phyloP scores from a whole-genome alignment of 2,113 vertebrate genomes.

The Petrocephalus zakoni region DNA sequence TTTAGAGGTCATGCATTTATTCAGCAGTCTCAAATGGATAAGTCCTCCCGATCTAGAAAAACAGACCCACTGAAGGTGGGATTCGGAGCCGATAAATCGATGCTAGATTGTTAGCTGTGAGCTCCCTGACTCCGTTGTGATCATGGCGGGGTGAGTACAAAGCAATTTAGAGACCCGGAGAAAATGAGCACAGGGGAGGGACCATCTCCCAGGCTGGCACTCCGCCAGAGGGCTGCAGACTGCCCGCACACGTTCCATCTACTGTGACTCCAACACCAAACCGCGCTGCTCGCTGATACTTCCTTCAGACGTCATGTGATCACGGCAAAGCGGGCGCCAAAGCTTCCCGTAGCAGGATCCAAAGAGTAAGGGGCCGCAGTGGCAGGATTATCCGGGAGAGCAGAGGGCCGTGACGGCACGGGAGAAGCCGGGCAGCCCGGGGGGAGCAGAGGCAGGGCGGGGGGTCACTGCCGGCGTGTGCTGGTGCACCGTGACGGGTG shows the following conservation, averaged over 20 bases:
- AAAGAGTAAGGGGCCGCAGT: not conserved
- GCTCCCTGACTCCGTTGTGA: not conserved
- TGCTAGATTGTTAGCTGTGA: not conserved
- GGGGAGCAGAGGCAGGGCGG: not conserved
- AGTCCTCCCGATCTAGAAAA: slow-evolving; percentile 1
- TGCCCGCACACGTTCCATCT: not conserved
- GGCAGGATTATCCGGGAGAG: too few species aligned
- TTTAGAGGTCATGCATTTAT: slow-evolving; percentile 14
- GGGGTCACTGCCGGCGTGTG: not conserved
- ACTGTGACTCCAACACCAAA: not conserved
- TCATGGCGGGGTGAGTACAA: not conserved
- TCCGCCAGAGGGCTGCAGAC: not conserved
- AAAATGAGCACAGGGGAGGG: not conserved
- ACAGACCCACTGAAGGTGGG: not conserved
- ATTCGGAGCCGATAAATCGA: slow-evolving; percentile 18
- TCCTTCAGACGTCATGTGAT: not conserved
- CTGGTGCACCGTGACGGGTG: not conserved
- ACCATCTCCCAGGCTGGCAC: not conserved
- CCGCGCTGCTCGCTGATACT: not conserved
- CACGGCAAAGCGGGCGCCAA: not conserved
- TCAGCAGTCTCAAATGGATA: not conserved
- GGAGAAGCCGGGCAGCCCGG: not conserved
- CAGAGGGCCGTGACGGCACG: not conserved
- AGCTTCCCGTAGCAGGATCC: not conserved
- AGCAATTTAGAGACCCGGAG: slow-evolving; percentile 1